A percentile compares a stretch with the other conserved stretches of the same genome.
These are phyloP conservation scores for Brachionichthys hirsutus DNA, from an alignment of 2,113 vertebrate genomes.

Conservation along the genomic window DNA sequence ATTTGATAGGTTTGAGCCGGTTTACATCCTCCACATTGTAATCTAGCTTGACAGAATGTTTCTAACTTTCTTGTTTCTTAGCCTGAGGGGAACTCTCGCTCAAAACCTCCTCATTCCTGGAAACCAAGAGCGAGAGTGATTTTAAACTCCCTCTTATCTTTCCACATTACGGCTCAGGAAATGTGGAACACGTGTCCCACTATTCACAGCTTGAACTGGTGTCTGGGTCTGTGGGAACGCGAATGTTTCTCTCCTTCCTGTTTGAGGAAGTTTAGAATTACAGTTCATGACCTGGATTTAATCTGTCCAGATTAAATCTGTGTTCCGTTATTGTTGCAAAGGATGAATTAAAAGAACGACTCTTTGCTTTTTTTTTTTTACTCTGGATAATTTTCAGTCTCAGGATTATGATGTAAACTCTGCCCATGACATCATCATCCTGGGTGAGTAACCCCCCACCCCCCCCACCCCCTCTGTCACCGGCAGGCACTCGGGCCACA, in stretches of 20 bases:
- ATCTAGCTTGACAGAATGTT: not conserved
- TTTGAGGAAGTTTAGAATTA: slow-evolving; percentile 19
- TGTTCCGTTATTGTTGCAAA: not conserved
- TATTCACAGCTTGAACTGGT: slow-evolving; percentile 7
- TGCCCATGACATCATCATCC: not conserved
- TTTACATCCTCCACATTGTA: not conserved
- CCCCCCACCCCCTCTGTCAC: slow-evolving; percentile 57
- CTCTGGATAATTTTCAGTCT: not conserved
- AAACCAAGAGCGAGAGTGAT: slow-evolving; percentile 32
- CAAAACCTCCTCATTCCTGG: slow-evolving; percentile 23
- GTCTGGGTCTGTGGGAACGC: slow-evolving; percentile 14
- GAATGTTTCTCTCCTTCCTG: slow-evolving; percentile 11
- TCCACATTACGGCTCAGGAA: slow-evolving; percentile 53
- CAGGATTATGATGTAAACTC: not conserved
- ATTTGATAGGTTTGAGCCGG: too few relatives aligned
- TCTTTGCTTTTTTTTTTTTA: too few relatives aligned
- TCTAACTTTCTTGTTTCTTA: not conserved
- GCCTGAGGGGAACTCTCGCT: slow-evolving; percentile 11
- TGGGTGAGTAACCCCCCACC: not conserved
- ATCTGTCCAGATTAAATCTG: slow-evolving; percentile 25
- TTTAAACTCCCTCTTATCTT: slow-evolving; percentile 46
- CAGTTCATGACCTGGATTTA: slow-evolving; percentile 30
- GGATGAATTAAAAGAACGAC: too few relatives aligned
- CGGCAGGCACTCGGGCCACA: slow-evolving; percentile 88
- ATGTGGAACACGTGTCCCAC: slow-evolving; percentile 45